phyloP scores from a whole-genome alignment of 2,797 vertebrate genomes.

The Monodelphis domestica region DNA sequence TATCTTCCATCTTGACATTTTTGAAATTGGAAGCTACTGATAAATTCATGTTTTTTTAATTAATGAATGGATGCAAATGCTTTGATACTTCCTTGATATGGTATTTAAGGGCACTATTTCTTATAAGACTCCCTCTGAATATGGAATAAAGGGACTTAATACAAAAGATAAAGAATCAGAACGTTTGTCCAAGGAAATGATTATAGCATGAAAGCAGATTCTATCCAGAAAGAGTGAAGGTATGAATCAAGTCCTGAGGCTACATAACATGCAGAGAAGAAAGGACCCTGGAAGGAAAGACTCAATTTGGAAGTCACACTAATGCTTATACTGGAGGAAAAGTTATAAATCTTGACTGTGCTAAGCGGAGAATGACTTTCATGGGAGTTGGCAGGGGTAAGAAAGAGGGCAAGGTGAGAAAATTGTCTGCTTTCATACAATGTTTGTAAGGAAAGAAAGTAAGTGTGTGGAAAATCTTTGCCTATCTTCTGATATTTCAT shows the following conservation, averaged over 20 bases:
- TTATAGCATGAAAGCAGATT: constrained; percentile 9
- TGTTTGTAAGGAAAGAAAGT: constrained; percentile 20
- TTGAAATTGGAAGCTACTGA: neutral
- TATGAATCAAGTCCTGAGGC: neutral
- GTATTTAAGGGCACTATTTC: neutral
- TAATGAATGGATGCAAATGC: neutral
- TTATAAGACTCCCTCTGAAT: constrained; percentile 23
- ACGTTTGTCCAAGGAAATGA: neutral
- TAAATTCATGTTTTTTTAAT: neutral
- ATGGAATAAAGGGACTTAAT: neutral
- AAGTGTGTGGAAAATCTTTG: neutral
- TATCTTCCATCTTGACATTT: constrained; percentile 4
- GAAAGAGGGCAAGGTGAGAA: constrained; percentile 22
- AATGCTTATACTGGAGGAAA: constrained; percentile 2
- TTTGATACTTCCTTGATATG: neutral
- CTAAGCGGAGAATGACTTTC: constrained; percentile 14
- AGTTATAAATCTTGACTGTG: neutral
- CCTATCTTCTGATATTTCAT: constrained; percentile 32
- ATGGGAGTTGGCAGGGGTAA: neutral
- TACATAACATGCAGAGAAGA: neutral
- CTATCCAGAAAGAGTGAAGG: constrained; percentile 27
- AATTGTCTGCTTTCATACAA: constrained; percentile 31
- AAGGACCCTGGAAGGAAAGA: neutral
- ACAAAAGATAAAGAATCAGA: constrained; percentile 11
- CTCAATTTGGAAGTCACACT: neutral